Base-by-base conservation (phyloP, 2,113 vertebrate genomes). In the Spilogale gracilis region DNA sequence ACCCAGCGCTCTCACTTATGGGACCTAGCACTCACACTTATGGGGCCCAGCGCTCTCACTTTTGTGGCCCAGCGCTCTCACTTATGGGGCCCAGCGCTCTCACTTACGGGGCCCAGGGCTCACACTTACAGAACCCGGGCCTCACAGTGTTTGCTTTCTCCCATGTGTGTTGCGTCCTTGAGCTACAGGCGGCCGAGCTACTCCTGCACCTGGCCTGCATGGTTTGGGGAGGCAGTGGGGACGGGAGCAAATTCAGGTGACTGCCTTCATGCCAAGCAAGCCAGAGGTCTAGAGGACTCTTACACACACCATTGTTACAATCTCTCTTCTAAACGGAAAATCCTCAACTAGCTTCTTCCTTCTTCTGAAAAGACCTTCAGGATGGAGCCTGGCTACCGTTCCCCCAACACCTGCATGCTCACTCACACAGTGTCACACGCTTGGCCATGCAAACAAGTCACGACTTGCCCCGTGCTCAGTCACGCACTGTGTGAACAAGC, bases 341-440 rank as follows among this genome's bases (percentile, higher is more conserved):
- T 9, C 56, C 50, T 56, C 11, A 2, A 3, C 23, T 3, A 18
- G 73, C 21, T 76, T 54, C 58, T 23, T 67, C 52, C 13, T 52
- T 45, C 61, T 27, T 61, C 32, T 4, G 38, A 63, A 45, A 23
- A 56, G 45, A 65, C 17, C 58, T 5, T 21, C 7, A 7, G 56
- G 2, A 7, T 3, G 12, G 23, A 52, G 21, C 10, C 78, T 14
- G 25, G 45, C 9, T n/a, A 20, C 60, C 16, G 20, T 18, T 9
- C 12, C 13, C 25, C 10, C 0, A 9, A 9, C 25, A 12, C 18
- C 8, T 13, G 79, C 9, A 30, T 0, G 0, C 50, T 48, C 21
- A 3, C 13, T 1, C 67, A 52, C 27, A 11, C 14, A 45, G 21
- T 2, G 6, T 9, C 80, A 82, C 12, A 23, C 3, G 8, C 32